These are phyloP conservation scores for Helicoverpa armigera DNA, from an alignment of 1,140 invertebrate genomes.

Conservation along the genomic window DNA sequence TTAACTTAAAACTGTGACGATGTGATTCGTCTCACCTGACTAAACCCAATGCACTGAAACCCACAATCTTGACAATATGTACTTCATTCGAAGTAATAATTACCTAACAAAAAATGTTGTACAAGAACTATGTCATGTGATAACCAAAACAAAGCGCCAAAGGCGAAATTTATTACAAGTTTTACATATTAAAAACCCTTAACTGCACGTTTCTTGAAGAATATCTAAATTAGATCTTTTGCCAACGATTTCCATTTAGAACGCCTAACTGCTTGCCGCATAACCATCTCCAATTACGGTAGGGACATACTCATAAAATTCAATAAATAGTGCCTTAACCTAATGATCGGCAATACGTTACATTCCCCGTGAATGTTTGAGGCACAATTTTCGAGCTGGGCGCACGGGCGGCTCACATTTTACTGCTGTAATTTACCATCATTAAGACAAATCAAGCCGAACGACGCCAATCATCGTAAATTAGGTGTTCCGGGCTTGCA, in stretches of 20 bases:
- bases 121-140: too few species aligned
- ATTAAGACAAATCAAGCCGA: slow-evolving; percentile 76
- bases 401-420: slow-evolving; percentile 65
- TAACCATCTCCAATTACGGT: slow-evolving; percentile 20
- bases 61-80: not conserved
- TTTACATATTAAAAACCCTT: not conserved
- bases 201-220: not conserved
- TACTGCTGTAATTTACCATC: slow-evolving; percentile 76
- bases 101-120: too few species aligned
- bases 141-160: not conserved
- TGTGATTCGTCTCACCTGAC: too few species aligned
- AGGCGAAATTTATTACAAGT: not conserved
- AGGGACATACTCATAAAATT: slow-evolving; percentile 43
- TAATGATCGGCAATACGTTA: slow-evolving; percentile 59
- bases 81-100: too few species aligned
- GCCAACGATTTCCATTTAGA: not conserved
- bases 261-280: slow-evolving; percentile 7
- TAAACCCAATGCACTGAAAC: not conserved
- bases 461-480: slow-evolving; percentile 76
- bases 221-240: slow-evolving; percentile 22
- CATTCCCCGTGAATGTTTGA: slow-evolving; percentile 55
- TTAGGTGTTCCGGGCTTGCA: slow-evolving; percentile 68
- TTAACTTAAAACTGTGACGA: too few species aligned
- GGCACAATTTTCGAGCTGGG: slow-evolving; percentile 56
- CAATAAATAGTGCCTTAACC: slow-evolving; percentile 57